Evolutionary conservation across 2,797 vertebrate species (phyloP).

Genomic region (Hoplostethus mediterraneus): DNA sequence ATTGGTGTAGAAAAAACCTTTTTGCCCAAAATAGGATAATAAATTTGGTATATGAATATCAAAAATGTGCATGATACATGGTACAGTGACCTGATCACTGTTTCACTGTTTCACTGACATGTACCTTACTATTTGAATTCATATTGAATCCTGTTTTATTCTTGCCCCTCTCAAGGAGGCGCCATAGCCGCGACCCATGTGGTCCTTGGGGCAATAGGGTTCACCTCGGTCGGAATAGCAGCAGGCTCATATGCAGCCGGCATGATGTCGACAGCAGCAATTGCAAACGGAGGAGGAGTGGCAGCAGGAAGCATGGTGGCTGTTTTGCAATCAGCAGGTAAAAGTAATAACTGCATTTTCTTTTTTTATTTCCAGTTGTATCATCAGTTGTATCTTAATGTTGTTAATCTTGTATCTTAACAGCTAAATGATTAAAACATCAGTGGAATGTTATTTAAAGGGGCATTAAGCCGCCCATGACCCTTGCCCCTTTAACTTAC

Average conservation of each 20-base stretch:
- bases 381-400: background rate
- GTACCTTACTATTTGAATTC: too few species aligned
- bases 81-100: too few species aligned
- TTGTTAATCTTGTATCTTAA: background rate
- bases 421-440: too few species aligned
- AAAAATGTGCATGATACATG: too few species aligned
- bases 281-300: constrained; percentile 67
- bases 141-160: too few species aligned
- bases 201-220: constrained; percentile 22
- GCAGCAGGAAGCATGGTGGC: constrained; percentile 63
- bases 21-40: too few species aligned
- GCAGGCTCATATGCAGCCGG: constrained; percentile 57
- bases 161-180: constrained; percentile 10
- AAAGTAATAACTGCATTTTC: background rate
- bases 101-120: too few species aligned
- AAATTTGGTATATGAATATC: too few species aligned
- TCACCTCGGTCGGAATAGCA: constrained; percentile 61
- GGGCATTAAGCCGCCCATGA: too few species aligned
- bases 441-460: too few species aligned
- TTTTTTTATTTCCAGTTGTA: background rate
- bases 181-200: constrained; percentile 27
- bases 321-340: constrained; percentile 65
- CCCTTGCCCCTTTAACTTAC: too few species aligned
- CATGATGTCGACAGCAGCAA: constrained; percentile 69
- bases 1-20: too few species aligned